Base-by-base conservation (phyloP, 2,888 invertebrate genomes). In the Poecilobothrus nobilitatus region DNA sequence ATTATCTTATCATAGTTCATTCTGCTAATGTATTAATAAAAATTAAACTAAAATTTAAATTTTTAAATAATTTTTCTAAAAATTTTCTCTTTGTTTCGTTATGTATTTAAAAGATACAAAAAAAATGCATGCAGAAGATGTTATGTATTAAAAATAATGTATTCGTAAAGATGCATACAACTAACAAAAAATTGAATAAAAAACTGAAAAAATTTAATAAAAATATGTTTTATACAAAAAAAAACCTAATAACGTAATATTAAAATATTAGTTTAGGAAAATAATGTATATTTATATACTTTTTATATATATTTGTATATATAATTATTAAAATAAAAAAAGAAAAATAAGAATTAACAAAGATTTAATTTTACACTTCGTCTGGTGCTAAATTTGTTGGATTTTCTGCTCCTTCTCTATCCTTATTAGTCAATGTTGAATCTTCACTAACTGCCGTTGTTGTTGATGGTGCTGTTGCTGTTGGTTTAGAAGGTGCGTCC, bases 341-440 rank as follows among this genome's bases (percentile, higher is more conserved):
- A 53, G 6, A 53, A 3, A 12, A 53, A 18, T 53, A 53, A 53
- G 18, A 53, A 37, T 53, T 18, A 53, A 53, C 53, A 53, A 18
- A 53, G 53, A 34, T 41, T 27, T 65, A n/a, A 68, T 71, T 75
- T 77, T 77, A 78, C 76, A 78, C 79, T 74, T 79, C 79, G 73
- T 79, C 79, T 64, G 78, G 76, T 71, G 75, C 76, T 70, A 76
- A 69, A 70, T 75, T 75, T 71, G 74, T 74, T 70, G 74, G 73
- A 71, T 75, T 71, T 71, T 70, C 70, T 70, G 67, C 70, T 72
- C 27, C 71, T 7, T 27, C 62, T 62, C 34, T 62, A n/a, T 20
- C n/a, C 15, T 66, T 44, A 3, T 33, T 62, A 33, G 2, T 22
- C 63, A 2, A 18, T 2, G 27, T 20, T 68, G 77, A 75, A 61